Base-by-base conservation (phyloP, 2,113 vertebrate species). In the Bettongia penicillata region DNA sequence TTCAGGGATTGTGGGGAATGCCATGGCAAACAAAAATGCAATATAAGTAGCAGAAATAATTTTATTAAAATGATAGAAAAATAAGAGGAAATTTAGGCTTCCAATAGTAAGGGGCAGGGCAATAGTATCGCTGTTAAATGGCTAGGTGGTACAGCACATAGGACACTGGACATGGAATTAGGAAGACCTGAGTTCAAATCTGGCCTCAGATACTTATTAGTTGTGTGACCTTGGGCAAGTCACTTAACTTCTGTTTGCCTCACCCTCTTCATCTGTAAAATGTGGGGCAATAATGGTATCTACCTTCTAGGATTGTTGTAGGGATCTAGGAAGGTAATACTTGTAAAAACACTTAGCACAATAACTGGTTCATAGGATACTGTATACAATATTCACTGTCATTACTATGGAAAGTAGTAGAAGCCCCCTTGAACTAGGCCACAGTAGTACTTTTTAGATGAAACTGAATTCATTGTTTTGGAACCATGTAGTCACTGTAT, bases 301-400 rank as follows among this genome's bases (percentile, higher is more conserved):
- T 84, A 8, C n/a, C 19, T 84, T 8, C n/a, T 6, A 43, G 68
- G 6, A 19, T 84, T 22, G n/a, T 77, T 77, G 5, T 84, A 6
- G 43, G 7, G 16, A 84, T 84, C n/a, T 43, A 43, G n/a, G 8
- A 1, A 84, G 68, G 23, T 23, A 43, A 43, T 23, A 8, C 68
- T 43, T 22, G n/a, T 84, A 84, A 84, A 84, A 84, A 28, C 31
- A 68, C 3, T 68, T 37, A 31, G 37, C 19, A 43, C 1, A 77
- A 25, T 19, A 77, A 22, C 0, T n/a, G 68, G 25, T 2, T 23
- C n/a, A 43, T 8, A 84, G 2, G 0, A 7, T 23, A 43, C 0
- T 43, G 6, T 84, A 84, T 23, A 84, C 37, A 84, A 84, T 84
- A n/a, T 43, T 43, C 4, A n/a, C 68, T n/a, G 22, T 43, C 43